Evolutionary conservation across 2,888 invertebrate species (phyloP), one percentile per base, ranked within the genome.

Genomic region (Acleris holmiana): DNA sequence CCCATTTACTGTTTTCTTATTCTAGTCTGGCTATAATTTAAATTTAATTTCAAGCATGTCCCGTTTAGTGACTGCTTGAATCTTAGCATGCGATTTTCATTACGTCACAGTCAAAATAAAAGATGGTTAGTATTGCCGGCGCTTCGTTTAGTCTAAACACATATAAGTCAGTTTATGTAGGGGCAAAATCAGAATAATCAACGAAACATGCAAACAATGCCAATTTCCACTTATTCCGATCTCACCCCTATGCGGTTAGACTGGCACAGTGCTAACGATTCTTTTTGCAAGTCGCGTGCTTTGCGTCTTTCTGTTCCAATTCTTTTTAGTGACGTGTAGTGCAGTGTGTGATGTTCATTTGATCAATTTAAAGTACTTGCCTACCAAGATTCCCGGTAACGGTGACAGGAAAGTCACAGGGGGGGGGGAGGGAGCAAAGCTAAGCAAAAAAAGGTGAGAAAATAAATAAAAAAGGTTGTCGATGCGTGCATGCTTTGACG

Each of bases 341-440:
- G 92, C 92, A 85, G 78, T 85, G 91, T 91, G 92, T 92, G 91
- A 93, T 91, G 91, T 91, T 90, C 88, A 90, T 91, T 90, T 91
- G 90, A 83, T 89, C 88, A 87, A 89, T 89, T 86, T 81, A 85
- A 76, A 81, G 77, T 73, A 71, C 84, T 88, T 86, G 88, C 85
- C 91, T 88, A 89, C 82, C 82, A 85, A 89, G 90, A 88, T 79
- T 86, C 90, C 90, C 91, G 88, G 90, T 75, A 79, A 85, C 89
- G 90, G 92, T 84, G 83, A 89, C 88, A 91, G 93, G 93, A 92
- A 93, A 93, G 93, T 89, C 86, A 87, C 74, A 79, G 84, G 85
- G 84, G 83, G 75, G 82, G 77, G 79, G 76, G 76, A 55, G 48
- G 59, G 35, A 67, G 69, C 66, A 15, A 68, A 81, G 82, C 79